Conservation (phyloP, 1,140 invertebrate species). For the Procambarus virginalis region DNA sequence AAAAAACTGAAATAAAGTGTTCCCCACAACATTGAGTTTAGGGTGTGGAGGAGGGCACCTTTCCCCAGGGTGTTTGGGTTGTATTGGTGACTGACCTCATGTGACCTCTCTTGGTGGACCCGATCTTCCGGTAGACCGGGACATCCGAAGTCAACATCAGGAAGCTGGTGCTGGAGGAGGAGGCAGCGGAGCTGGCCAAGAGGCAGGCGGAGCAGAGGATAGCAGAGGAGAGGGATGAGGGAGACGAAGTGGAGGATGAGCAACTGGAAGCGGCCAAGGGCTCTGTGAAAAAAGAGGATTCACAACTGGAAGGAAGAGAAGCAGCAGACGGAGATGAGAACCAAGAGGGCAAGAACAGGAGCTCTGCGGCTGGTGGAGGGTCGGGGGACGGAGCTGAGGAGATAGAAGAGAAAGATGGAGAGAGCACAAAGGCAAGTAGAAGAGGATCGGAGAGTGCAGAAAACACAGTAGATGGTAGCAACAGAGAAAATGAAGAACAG, state of each 20-base stretch:
- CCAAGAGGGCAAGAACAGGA: not conserved
- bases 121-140: constrained; percentile 30
- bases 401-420: not conserved
- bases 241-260: not conserved
- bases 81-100: constrained; percentile 10
- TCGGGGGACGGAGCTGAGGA: not conserved
- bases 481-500: not conserved
- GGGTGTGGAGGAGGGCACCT: too few species aligned
- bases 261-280: not conserved
- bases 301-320: not conserved
- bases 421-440: not conserved
- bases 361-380: not conserved
- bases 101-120: constrained; percentile 21
- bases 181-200: constrained; percentile 14
- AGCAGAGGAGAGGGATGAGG: not conserved
- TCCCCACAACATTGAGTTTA: too few species aligned
- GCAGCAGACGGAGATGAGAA: not conserved
- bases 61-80: not conserved
- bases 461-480: too few species aligned
- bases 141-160: constrained; percentile 59
- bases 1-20: too few species aligned
- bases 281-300: not conserved
- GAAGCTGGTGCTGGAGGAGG: constrained; percentile 53
- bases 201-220: not conserved
- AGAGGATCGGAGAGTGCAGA: not conserved